Conservation (phyloP, 92 coral and sea anemone species). For the Actinernus sp. region DNA sequence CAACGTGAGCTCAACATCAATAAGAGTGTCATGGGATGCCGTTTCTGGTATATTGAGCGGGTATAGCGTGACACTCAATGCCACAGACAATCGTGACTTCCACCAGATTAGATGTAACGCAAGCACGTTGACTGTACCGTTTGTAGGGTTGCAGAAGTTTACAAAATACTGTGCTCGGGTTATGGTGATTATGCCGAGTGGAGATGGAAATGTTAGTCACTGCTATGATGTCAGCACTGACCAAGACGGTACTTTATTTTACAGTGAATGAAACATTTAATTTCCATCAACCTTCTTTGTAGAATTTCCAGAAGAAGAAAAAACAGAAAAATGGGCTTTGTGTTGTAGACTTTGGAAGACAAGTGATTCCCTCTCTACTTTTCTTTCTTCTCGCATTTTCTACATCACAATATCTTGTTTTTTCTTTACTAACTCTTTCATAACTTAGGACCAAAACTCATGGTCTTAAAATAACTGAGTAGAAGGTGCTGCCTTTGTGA, state of each 20-base stretch:
- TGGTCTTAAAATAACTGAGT: too few relatives aligned
- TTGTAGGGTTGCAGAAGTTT: constrained; percentile 12
- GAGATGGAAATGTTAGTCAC: constrained; percentile 1
- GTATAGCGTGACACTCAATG: constrained; percentile 17
- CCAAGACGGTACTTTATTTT: constrained; percentile 36
- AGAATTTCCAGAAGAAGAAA: too few relatives aligned
- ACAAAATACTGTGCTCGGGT: constrained; percentile 14
- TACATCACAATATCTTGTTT: too few relatives aligned
- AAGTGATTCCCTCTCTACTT: too few relatives aligned
- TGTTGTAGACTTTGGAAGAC: too few relatives aligned
- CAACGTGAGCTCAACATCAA: constrained; percentile 18
- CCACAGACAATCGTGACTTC: neutral
- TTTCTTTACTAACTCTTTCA: too few relatives aligned
- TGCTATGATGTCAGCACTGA: constrained; percentile 14
- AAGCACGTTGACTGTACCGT: neutral
- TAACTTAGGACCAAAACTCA: too few relatives aligned
- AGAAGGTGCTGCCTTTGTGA: too few relatives aligned
- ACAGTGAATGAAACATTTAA: too few relatives aligned
- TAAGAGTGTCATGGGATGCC: constrained; percentile 2
- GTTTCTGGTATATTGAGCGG: neutral
- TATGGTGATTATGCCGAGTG: neutral
- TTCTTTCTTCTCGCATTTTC: too few relatives aligned
- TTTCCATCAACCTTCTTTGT: too few relatives aligned
- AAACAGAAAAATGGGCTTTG: too few relatives aligned
- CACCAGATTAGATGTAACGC: neutral